Conservation (phyloP, 2,797 vertebrate species). For the Rhabdophis nuchalis region DNA sequence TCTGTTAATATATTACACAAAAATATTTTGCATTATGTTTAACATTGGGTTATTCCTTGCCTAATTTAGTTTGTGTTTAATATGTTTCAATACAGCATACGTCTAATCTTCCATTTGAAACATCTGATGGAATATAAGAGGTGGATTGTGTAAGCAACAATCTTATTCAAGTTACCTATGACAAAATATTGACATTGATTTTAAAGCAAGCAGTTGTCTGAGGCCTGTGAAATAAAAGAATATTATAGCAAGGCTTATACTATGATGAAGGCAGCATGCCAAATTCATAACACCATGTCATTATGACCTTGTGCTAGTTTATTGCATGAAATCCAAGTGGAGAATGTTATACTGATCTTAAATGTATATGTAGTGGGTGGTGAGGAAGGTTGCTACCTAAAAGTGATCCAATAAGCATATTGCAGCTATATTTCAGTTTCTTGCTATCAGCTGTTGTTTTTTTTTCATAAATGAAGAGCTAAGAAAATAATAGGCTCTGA, state of each 20-base stretch:
- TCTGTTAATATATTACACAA: slow-evolving; percentile 4
- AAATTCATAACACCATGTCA: fast-evolving
- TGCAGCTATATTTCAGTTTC: not conserved
- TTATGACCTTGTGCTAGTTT: not conserved
- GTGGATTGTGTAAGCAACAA: not conserved
- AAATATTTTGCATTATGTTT: not conserved
- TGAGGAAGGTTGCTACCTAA: not conserved
- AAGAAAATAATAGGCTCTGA: not conserved
- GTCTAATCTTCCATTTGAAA: not conserved
- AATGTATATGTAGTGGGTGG: not conserved
- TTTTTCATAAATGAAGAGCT: not conserved
- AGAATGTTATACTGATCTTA: not conserved
- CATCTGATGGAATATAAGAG: not conserved
- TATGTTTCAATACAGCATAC: not conserved
- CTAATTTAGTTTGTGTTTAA: not conserved
- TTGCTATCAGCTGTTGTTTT: fast-evolving
- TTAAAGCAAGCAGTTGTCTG: not conserved
- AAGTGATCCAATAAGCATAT: not conserved
- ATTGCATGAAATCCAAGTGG: not conserved
- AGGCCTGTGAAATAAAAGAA: slow-evolving; percentile 3
- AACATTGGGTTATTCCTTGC: not conserved
- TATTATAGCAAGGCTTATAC: not conserved
- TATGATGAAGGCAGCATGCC: not conserved
- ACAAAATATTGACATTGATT: not conserved
- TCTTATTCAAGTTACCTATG: not conserved